Evolutionary conservation across 2,113 vertebrate species (phyloP).

Genomic region (Mola mola): DNA sequence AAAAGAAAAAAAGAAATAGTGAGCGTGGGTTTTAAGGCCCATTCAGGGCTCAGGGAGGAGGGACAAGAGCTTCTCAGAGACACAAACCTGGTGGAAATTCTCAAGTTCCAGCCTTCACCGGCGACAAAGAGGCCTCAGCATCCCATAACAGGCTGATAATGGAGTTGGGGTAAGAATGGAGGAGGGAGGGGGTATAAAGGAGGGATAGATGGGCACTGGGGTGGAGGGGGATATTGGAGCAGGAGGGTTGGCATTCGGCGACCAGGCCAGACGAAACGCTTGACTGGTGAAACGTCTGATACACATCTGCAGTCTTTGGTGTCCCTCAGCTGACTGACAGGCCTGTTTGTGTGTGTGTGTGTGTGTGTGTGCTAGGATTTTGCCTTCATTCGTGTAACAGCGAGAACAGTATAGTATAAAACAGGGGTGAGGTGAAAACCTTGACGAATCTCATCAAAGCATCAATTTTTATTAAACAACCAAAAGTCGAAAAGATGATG

Average conservation of each 20-base stretch:
- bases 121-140: constrained; percentile 65
- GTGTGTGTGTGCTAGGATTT: constrained; percentile 28
- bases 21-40: constrained; percentile 41
- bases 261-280: constrained; percentile 72
- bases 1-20: no score
- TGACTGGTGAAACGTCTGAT: constrained; percentile 69
- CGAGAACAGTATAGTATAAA: no score
- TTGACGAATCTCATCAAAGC: no score
- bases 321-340: constrained; percentile 66
- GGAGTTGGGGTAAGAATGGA: constrained; percentile 13
- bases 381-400: no score
- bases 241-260: constrained; percentile 47
- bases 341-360: constrained; percentile 45
- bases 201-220: constrained; percentile 1
- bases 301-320: constrained; percentile 71
- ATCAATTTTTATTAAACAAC: no score
- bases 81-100: constrained; percentile 65
- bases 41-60: constrained; percentile 59
- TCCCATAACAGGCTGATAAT: constrained; percentile 66
- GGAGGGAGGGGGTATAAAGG: constrained; percentile 12
- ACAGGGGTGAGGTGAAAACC: no score
- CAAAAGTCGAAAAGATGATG: no score
- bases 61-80: constrained; percentile 56
- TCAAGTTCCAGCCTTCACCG: constrained; percentile 68
- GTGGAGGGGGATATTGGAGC: constrained; percentile 1